Evolutionary conservation across 2,113 vertebrate species (phyloP), one percentile per base, ranked within the genome.

Genomic region (Labeo rohita): DNA sequence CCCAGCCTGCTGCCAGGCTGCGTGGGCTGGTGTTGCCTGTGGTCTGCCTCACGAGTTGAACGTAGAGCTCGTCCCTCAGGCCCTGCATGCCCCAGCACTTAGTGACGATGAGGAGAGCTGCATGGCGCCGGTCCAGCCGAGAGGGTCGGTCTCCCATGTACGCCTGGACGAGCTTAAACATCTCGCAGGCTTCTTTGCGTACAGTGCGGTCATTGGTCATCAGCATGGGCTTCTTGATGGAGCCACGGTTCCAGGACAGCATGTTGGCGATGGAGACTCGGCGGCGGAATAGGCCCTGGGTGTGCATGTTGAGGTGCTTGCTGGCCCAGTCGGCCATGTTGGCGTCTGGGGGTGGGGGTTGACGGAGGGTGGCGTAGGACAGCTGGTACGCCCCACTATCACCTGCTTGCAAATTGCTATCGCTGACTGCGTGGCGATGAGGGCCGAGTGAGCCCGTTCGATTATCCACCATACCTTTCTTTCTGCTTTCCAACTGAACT

Each of bases 241-340:
- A 96, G 7, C 96, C 94, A 0, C 96, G 95, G 2, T 96, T 97
- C 97, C 97, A 98, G 0, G 96, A 97, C 2, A 98, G 93, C 97
- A 98, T 97, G 93, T 97, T 98, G 89, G 96, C 96, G 77, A 98
- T 95, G 90, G 97, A 98, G 70, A 98, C 94, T 16, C 96, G 94
- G 0, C 97, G 95, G 0, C 97, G 95, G 91, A 98, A 98, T 75
- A 98, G 95, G 82, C 97, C 97, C 85, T 97, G 96, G 0, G 96
- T 98, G 93, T 98, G 97, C 96, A 96, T 94, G 92, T 98, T 98
- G 28, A 98, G 95, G 92, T 98, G 96, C 88, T 97, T 97, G 83
- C 96, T 97, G 84, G 97, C 97, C 97, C 97, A 98, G 91, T 97
- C 97, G 84, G 92, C 95, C 95, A 98, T 98, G 92, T 95, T 96